A percentile compares a stretch with the other conserved stretches of the same genome.
These are phyloP conservation scores for Carettochelys insculpta DNA, from an alignment of 2,113 vertebrate genomes.

Conservation along the genomic window DNA sequence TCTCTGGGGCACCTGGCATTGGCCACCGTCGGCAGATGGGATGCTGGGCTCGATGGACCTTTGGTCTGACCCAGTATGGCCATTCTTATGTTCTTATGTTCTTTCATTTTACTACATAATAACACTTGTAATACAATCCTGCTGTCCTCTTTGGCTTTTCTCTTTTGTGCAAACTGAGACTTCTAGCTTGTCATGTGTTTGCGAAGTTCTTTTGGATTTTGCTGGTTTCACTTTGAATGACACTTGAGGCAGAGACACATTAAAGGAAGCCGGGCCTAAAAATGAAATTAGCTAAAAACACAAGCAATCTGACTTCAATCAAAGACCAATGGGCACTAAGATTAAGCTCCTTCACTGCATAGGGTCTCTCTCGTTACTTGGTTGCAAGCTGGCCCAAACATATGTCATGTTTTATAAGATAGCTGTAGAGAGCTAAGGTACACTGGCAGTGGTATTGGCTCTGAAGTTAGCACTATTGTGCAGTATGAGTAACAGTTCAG, in stretches of 20 bases:
- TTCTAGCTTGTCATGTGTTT: not conserved
- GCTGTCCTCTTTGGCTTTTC: not conserved
- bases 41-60: too few species aligned
- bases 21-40: too few species aligned
- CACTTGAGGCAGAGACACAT: slow-evolving; percentile 37
- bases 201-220: not conserved
- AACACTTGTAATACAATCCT: not conserved
- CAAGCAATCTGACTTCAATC: slow-evolving; percentile 20
- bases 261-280: slow-evolving; percentile 9
- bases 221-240: slow-evolving; percentile 40
- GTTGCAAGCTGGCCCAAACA: not conserved
- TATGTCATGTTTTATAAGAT: not conserved
- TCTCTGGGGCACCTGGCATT: too few species aligned
- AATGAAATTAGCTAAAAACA: not conserved
- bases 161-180: slow-evolving; percentile 19
- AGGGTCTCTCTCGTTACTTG: not conserved
- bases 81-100: too few species aligned
- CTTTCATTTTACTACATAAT: not conserved
- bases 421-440: not conserved
- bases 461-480: not conserved
- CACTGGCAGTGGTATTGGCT: not conserved
- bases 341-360: not conserved
- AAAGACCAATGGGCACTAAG: not conserved
- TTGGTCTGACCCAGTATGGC: too few species aligned
- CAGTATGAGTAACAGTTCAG: not conserved